Conservation (phyloP, 2,113 vertebrate genomes). For the Dolichotis patagonum region DNA sequence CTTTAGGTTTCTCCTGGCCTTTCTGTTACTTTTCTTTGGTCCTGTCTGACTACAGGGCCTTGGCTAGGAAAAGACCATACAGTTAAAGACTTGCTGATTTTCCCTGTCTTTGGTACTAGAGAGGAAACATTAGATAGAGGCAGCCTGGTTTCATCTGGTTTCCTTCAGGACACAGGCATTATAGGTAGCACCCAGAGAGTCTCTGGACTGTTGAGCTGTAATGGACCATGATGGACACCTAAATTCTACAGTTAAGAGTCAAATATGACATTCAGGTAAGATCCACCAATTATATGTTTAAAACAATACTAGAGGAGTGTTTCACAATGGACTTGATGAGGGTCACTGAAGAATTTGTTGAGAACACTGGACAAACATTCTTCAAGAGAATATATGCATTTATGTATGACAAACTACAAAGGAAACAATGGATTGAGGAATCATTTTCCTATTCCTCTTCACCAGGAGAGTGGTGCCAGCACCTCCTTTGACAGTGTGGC, state of each 20-base stretch:
- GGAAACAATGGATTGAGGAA: not conserved
- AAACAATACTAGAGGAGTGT: not conserved
- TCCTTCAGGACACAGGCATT: not conserved
- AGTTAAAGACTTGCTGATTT: not conserved
- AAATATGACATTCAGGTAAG: not conserved
- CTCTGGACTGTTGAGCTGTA: not conserved
- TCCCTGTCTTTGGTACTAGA: not conserved
- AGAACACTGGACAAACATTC: not conserved
- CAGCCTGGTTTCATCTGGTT: not conserved
- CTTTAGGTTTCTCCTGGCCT: not conserved
- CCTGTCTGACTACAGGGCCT: not conserved
- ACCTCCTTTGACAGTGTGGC: not conserved
- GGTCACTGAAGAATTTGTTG: not conserved
- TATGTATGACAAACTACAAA: not conserved
- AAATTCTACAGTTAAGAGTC: not conserved
- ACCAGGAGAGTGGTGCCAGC: not conserved
- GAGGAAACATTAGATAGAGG: not conserved
- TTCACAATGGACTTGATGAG: not conserved
- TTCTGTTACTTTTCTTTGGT: not conserved
- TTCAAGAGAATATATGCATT: slow-evolving; percentile 5
- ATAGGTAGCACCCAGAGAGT: not conserved
- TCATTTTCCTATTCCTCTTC: not conserved
- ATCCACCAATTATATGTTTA: not conserved
- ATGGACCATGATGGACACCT: not conserved
- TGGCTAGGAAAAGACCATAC: too few relatives aligned